phyloP scores from a whole-genome alignment of 2,888 invertebrate species.

The Tipula vernalis region DNA sequence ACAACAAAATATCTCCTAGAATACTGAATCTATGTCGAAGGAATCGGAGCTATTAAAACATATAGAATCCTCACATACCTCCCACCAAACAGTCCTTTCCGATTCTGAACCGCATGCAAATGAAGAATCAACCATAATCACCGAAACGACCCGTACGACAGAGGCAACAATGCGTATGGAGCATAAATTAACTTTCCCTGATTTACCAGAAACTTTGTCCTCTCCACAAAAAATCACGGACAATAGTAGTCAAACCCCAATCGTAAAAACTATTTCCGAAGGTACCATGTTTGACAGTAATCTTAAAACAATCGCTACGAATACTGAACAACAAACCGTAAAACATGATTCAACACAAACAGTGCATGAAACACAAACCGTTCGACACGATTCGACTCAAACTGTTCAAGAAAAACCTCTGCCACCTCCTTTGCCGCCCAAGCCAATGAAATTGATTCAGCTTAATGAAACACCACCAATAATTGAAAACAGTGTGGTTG shows the following conservation, averaged over 20 bases:
- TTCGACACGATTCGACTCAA: background rate
- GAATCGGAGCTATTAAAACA: slow-evolving; percentile 7
- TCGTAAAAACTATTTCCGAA: slow-evolving; percentile 7
- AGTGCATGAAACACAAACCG: slow-evolving; percentile 23
- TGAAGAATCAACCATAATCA: slow-evolving; percentile 34
- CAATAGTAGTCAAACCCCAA: slow-evolving; percentile 17
- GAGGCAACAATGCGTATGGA: slow-evolving; percentile 38
- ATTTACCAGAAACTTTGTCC: slow-evolving; percentile 19
- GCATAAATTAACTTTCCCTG: slow-evolving; percentile 32
- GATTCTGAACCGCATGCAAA: slow-evolving; percentile 32
- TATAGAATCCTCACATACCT: background rate
- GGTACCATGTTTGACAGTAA: slow-evolving; percentile 12
- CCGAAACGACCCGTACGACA: slow-evolving; percentile 37
- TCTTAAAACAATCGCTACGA: slow-evolving; percentile 5
- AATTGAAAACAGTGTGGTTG: slow-evolving; percentile 27
- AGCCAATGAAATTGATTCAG: background rate
- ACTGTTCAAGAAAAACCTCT: background rate
- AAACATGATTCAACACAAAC: slow-evolving; percentile 22
- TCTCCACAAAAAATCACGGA: slow-evolving; percentile 17
- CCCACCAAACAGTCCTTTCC: slow-evolving; percentile 6
- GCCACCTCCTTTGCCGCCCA: background rate
- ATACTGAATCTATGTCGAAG: background rate
- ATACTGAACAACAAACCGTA: slow-evolving; percentile 18
- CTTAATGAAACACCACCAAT: slow-evolving; percentile 10
- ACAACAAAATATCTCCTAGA: background rate